Base-by-base conservation (phyloP, 2,113 vertebrate genomes). In the Marcusenius ussheri region DNA sequence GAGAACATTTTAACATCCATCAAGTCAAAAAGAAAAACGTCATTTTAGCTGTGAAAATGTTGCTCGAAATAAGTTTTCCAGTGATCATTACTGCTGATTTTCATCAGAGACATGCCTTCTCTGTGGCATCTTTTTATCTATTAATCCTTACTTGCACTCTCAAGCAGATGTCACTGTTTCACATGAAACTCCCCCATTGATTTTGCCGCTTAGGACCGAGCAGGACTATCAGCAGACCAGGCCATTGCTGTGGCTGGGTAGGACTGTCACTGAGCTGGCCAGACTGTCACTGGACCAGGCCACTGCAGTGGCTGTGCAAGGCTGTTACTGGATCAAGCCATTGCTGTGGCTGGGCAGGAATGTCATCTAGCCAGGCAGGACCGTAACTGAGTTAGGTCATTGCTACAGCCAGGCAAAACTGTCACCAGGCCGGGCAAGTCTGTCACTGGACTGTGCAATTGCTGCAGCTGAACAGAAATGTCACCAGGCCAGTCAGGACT, bases 111-210 rank as follows among this genome's bases (percentile, higher is more conserved):
- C 51, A 56, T 87, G 49, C 13, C 86, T 42, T 53, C 50, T 87
- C 39, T 2, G 6, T 45, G 13, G 17, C 42, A n/a, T 49, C 11
- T 47, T 49, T 49, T 74, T 47, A 49, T 74, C 45, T 47, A 74
- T 88, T 83, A 47, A 58, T 21, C 24, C 21, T 46, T 39, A 39
- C 46, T 47, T 45, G 15, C 45, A 6, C 70, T 35, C 5, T 85
- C 89, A 90, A 91, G 88, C 50, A 89, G 89, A 85, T 89, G 91
- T 91, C 90, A 56, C 84, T 91, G 92, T 91, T 87, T 89, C 74
- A 46, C 66, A 85, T 70, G 24, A 90, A 53, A 88, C 27, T 51
- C 21, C 80, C 80, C 21, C 10, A 47, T n/a, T 47, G 83, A 84
- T 84, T 47, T 47, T 1, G 8, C 8, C 5, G 1, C 6, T 45